phyloP scores from a whole-genome alignment of 2,888 invertebrate species.

The Coelopa pilipes region DNA sequence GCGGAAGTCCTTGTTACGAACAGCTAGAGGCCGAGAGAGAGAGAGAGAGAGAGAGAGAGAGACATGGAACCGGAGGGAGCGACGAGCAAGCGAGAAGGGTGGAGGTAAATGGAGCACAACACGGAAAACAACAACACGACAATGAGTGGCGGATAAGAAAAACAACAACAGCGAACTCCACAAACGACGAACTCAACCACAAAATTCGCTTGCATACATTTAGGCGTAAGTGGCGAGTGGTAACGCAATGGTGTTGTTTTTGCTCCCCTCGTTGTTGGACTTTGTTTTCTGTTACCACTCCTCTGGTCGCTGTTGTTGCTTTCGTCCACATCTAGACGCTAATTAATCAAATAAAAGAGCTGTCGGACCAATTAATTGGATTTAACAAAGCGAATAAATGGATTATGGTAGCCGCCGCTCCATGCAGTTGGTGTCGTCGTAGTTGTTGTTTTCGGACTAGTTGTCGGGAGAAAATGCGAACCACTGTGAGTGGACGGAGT shows the following conservation, averaged over 20 bases:
- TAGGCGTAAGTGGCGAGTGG: constrained; percentile 5
- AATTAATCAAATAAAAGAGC: constrained; percentile 38
- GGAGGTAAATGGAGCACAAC: too few species aligned
- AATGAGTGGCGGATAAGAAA: too few species aligned
- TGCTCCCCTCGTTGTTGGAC: background rate
- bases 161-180: background rate
- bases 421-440: too few species aligned
- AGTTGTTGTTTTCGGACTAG: too few species aligned
- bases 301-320: background rate
- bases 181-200: constrained; percentile 7
- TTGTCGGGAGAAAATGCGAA: background rate
- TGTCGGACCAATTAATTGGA: constrained; percentile 35
- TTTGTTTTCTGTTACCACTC: background rate
- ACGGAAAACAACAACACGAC: too few species aligned
- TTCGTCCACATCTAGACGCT: constrained; percentile 32
- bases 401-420: background rate
- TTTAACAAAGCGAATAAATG: constrained; percentile 13
- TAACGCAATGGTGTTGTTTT: background rate
- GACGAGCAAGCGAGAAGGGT: too few species aligned
- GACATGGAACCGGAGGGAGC: too few species aligned
- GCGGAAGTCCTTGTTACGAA: constrained; percentile 26
- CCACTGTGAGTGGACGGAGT: too few species aligned
- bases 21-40: background rate
- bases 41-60: too few species aligned
- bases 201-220: constrained; percentile 28